phyloP scores from a whole-genome alignment of 1,140 invertebrate species.

The Drosophila ambigua region DNA sequence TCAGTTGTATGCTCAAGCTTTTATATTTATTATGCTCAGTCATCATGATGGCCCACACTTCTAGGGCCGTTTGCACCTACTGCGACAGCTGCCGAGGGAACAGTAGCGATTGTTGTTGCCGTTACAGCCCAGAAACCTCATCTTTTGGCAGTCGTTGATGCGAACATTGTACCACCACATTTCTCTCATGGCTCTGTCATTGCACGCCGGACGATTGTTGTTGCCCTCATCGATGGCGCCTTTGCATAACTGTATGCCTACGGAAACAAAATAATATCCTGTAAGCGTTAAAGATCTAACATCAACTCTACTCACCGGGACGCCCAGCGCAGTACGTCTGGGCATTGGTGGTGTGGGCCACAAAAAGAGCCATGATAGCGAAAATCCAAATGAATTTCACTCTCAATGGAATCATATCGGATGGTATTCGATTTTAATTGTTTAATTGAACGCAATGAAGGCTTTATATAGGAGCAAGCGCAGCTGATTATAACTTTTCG shows the following conservation, averaged over 20 bases:
- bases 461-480: not conserved
- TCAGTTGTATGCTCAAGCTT: too few relatives aligned
- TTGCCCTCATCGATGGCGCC: not conserved
- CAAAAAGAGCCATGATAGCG: not conserved
- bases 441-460: not conserved
- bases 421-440: not conserved
- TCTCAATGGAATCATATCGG: not conserved
- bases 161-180: slow-evolving; percentile 25
- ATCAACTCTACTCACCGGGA: slow-evolving; percentile 2
- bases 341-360: not conserved
- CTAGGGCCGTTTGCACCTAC: too few relatives aligned
- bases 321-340: slow-evolving; percentile 1
- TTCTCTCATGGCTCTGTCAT: not conserved
- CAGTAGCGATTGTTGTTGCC: slow-evolving; percentile 20
- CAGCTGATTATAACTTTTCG: too few relatives aligned
- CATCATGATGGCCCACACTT: too few relatives aligned
- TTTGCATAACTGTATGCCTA: not conserved
- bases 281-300: not conserved
- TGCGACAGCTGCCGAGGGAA: not conserved
- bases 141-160: slow-evolving; percentile 2
- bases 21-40: too few relatives aligned
- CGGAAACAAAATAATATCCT: not conserved
- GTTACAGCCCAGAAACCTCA: slow-evolving; percentile 10
- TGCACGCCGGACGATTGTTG: not conserved
- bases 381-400: slow-evolving; percentile 18